Conservation (phyloP, 2,797 vertebrate species). For the Gambelia wislizenii region DNA sequence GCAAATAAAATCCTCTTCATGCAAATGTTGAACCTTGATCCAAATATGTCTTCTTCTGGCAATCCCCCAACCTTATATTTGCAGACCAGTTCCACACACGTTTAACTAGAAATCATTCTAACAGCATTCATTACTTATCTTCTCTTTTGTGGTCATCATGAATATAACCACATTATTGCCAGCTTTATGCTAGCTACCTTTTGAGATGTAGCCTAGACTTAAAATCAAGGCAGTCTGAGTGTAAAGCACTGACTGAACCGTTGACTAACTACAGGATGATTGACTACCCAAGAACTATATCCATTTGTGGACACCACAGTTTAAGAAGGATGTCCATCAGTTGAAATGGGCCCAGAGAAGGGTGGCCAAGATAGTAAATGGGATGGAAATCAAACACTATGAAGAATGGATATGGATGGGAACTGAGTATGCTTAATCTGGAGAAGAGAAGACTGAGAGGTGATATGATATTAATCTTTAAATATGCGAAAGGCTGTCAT, state of each 20-base stretch:
- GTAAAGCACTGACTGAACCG: neutral
- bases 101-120: constrained; percentile 6
- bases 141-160: too few relatives aligned
- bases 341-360: too few relatives aligned
- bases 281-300: too few relatives aligned
- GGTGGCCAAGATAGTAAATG: too few relatives aligned
- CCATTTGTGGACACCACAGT: too few relatives aligned
- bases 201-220: neutral
- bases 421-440: too few relatives aligned
- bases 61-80: neutral
- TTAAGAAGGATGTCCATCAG: too few relatives aligned
- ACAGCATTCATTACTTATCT: neutral
- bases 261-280: neutral
- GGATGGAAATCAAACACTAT: too few relatives aligned
- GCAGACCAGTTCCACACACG: neutral
- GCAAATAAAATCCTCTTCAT: neutral
- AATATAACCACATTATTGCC: neutral
- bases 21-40: neutral
- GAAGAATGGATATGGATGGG: too few relatives aligned
- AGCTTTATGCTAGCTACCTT: neutral
- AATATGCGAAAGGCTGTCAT: too few relatives aligned
- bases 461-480: too few relatives aligned
- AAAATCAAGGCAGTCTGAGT: neutral
- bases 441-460: too few relatives aligned
- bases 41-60: neutral